Percentiles rank a stretch among this genome's conserved stretches.
phyloP scores from a whole-genome alignment of 2,113 vertebrate species.

The Echinops telfairi region DNA sequence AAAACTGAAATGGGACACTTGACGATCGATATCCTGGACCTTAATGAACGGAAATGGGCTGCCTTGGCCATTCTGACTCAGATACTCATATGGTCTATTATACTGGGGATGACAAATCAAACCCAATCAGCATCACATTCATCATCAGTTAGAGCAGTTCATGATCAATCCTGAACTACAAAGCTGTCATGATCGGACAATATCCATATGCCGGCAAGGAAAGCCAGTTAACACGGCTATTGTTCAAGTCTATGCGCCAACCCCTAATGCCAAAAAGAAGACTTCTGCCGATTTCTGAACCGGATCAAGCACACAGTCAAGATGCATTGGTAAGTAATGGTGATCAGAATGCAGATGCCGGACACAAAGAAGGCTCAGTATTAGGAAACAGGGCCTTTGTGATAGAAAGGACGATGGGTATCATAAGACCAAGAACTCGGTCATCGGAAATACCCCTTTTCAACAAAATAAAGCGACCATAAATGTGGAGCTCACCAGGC shows the following conservation, averaged over 20 bases:
- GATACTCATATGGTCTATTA: background rate
- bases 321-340: background rate
- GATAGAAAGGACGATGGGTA: no score
- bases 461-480: no score
- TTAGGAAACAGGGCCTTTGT: no score
- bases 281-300: background rate
- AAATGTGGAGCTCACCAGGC: no score
- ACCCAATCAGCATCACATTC: background rate
- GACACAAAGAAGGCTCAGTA: no score
- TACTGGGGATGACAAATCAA: background rate
- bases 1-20: background rate
- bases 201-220: background rate
- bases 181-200: background rate
- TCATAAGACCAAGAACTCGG: no score
- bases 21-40: background rate
- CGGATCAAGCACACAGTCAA: background rate
- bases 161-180: background rate
- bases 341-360: background rate
- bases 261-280: background rate
- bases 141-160: background rate
- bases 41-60: background rate
- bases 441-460: no score
- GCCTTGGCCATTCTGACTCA: background rate
- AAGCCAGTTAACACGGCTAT: background rate
- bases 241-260: background rate